These are phyloP conservation scores for Geococcyx californianus DNA, from an alignment of 2,113 vertebrate genomes.

Conservation along the genomic window DNA sequence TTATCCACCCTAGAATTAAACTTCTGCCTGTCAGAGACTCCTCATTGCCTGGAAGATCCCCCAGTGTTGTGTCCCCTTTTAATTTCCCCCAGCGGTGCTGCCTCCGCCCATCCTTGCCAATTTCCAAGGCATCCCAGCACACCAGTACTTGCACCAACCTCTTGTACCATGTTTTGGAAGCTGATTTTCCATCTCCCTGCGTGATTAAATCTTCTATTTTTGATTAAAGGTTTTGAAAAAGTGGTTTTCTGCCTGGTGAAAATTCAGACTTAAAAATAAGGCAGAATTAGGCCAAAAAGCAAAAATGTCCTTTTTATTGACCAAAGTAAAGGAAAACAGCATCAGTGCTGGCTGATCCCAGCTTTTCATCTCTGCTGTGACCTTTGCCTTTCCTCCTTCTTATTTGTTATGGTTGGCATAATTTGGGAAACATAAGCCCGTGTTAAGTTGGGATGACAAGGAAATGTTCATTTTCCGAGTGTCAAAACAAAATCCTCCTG, in stretches of 20 bases:
- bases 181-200: neutral
- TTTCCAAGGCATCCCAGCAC: neutral
- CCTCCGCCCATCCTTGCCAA: neutral
- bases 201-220: neutral
- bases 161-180: neutral
- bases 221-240: slow-evolving; percentile 8
- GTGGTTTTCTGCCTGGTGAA: neutral
- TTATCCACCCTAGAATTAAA: neutral
- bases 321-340: neutral
- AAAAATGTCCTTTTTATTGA: neutral
- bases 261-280: neutral
- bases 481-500: neutral
- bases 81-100: neutral
- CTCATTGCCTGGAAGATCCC: neutral
- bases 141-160: neutral
- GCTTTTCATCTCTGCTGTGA: neutral
- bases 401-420: neutral
- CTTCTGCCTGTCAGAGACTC: neutral
- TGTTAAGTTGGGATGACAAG: neutral
- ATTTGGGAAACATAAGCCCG: neutral
- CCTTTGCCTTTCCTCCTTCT: neutral
- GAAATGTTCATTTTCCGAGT: neutral
- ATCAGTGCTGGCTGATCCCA: neutral
- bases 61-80: neutral
- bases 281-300: neutral